phyloP scores from a whole-genome alignment of 2,888 invertebrate species.

The Lymantria monacha region DNA sequence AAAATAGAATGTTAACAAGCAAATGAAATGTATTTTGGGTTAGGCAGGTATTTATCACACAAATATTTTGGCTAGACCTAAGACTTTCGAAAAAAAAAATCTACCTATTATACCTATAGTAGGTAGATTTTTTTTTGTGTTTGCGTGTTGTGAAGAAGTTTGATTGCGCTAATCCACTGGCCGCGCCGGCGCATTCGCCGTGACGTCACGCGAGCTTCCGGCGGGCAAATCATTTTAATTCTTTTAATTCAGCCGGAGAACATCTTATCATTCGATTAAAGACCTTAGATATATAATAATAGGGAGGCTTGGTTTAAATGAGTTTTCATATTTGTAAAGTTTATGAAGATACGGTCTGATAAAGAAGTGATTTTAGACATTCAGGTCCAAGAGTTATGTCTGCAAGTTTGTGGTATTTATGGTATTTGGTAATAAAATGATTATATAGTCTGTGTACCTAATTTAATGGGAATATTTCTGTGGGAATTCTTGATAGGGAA shows the following conservation, averaged over 20 bases:
- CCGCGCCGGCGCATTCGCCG: conserved; percentile 48
- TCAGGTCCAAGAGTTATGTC: conserved; percentile 41
- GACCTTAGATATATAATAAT: conserved; percentile 19
- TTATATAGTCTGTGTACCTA: conserved; percentile 28
- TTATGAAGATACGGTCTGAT: conserved; percentile 55
- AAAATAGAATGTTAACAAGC: conserved; percentile 15
- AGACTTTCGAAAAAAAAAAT: conserved; percentile 39
- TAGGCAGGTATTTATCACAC: conserved; percentile 27
- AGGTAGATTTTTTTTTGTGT: conserved; percentile 2
- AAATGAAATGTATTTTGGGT: too few species aligned
- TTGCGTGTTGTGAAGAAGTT: conserved; percentile 53
- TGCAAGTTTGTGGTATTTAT: conserved; percentile 36
- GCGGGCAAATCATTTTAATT: conserved; percentile 47
- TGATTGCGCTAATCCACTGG: conserved; percentile 50
- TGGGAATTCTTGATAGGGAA: conserved; percentile 10
- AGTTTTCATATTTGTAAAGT: conserved; percentile 33
- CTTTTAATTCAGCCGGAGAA: conserved; percentile 35
- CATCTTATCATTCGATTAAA: conserved; percentile 15
- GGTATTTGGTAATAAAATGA: conserved; percentile 35
- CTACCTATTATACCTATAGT: conserved; percentile 24
- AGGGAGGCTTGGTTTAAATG: conserved; percentile 11
- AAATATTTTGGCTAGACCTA: conserved; percentile 33
- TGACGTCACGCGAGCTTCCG: conserved; percentile 61
- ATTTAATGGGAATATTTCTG: conserved; percentile 27
- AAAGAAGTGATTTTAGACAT: conserved; percentile 48